These are phyloP conservation scores for Urocyon cinereoargenteus DNA, from an alignment of 2,797 vertebrate genomes.

Conservation along the genomic window DNA sequence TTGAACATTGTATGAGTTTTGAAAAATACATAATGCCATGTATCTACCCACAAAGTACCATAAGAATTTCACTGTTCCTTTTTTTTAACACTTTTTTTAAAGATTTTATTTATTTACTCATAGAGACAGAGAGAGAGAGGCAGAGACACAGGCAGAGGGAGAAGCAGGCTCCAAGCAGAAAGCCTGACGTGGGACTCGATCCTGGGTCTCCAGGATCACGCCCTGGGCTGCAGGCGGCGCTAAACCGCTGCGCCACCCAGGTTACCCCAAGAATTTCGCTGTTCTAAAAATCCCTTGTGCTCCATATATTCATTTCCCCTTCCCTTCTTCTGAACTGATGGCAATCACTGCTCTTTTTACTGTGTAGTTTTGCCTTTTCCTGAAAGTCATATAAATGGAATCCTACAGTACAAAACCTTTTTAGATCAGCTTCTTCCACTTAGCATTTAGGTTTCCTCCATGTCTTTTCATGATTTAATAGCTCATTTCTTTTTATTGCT, in stretches of 20 bases:
- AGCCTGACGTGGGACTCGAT: too few relatives aligned
- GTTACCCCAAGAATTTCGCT: not conserved
- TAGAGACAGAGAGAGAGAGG: too few relatives aligned
- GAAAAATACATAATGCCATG: not conserved
- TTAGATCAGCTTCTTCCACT: not conserved
- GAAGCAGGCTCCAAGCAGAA: too few relatives aligned
- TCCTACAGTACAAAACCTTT: not conserved
- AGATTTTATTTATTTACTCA: too few relatives aligned
- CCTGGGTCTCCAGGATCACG: too few relatives aligned
- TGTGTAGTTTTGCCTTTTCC: slow-evolving; percentile 16
- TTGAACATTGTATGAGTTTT: not conserved
- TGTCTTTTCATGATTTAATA: not conserved
- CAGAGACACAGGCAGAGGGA: too few relatives aligned
- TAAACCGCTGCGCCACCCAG: too few relatives aligned
- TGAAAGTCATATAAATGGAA: not conserved
- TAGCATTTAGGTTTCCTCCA: not conserved
- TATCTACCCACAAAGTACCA: not conserved
- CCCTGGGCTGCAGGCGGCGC: too few relatives aligned
- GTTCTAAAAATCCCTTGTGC: not conserved
- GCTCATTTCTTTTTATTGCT: not conserved
- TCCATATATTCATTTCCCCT: not conserved
- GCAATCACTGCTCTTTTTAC: not conserved
- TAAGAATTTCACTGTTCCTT: not conserved
- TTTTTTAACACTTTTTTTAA: too few relatives aligned
- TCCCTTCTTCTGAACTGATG: not conserved